These are phyloP conservation scores for Corvus hawaiiensis DNA, from an alignment of 2,113 vertebrate genomes.

Conservation along the genomic window DNA sequence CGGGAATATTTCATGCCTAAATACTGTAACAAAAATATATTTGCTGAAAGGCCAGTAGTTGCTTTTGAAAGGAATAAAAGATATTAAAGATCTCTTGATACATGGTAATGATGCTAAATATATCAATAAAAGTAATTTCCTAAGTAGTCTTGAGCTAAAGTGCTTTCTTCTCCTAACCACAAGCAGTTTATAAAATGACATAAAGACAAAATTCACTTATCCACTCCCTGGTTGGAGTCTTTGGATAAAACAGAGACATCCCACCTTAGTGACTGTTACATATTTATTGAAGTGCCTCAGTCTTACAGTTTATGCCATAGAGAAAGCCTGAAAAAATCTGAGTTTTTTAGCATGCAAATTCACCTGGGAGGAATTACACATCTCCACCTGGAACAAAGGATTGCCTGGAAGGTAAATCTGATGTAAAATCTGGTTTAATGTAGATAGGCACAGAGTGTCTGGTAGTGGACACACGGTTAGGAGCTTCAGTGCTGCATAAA, in stretches of 20 bases:
- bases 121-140: slow-evolving; percentile 41
- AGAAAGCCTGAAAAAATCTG: neutral
- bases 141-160: slow-evolving; percentile 1
- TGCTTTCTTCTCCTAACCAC: slow-evolving; percentile 24
- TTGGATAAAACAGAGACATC: neutral
- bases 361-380: neutral
- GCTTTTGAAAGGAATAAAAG: slow-evolving; percentile 8
- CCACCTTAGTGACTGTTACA: neutral
- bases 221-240: neutral
- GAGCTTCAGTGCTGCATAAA: neutral
- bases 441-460: neutral
- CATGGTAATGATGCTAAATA: slow-evolving; percentile 2
- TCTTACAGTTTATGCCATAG: neutral
- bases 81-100: neutral
- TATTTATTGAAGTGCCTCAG: neutral
- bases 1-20: neutral
- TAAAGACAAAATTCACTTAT: slow-evolving; percentile 38
- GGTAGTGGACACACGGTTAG: neutral
- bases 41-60: neutral
- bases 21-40: neutral
- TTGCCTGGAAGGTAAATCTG: neutral
- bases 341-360: neutral
- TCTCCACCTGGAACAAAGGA: neutral
- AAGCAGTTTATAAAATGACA: neutral
- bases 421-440: neutral